These are phyloP conservation scores for Myotis yumanensis DNA, from an alignment of 2,113 vertebrate genomes.

Conservation along the genomic window DNA sequence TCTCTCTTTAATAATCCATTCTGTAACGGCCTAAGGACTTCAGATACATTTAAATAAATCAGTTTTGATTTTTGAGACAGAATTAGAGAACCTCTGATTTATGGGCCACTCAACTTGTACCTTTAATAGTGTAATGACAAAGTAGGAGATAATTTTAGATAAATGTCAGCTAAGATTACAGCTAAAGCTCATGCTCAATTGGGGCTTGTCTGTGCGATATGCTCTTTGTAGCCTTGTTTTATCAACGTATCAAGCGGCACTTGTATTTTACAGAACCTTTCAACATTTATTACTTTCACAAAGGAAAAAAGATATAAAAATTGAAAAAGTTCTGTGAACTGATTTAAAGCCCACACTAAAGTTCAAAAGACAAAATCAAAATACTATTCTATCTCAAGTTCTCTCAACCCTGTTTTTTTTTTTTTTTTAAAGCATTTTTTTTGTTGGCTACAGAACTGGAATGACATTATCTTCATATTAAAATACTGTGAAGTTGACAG, in stretches of 20 bases:
- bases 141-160: slow-evolving; percentile 70
- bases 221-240: slow-evolving; percentile 55
- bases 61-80: slow-evolving; percentile 75
- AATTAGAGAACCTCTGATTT: slow-evolving; percentile 74
- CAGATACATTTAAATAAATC: slow-evolving; percentile 75
- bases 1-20: slow-evolving; percentile 71
- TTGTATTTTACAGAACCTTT: slow-evolving; percentile 64
- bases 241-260: neutral
- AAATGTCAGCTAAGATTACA: slow-evolving; percentile 73
- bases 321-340: slow-evolving; percentile 42
- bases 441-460: neutral
- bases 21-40: slow-evolving; percentile 48
- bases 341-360: slow-evolving; percentile 52
- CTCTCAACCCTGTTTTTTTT: neutral
- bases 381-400: slow-evolving; percentile 16
- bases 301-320: slow-evolving; percentile 60
- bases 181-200: slow-evolving; percentile 55
- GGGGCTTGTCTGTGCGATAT: slow-evolving; percentile 34
- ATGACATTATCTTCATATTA: neutral
- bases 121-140: slow-evolving; percentile 64
- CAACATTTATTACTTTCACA: slow-evolving; percentile 67
- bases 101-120: slow-evolving; percentile 63
- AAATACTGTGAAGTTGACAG: neutral
- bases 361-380: slow-evolving; percentile 66
- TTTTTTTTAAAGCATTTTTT: neutral